These are phyloP conservation scores for Candidula unifasciata DNA, from an alignment of 2,888 invertebrate genomes.

Conservation along the genomic window DNA sequence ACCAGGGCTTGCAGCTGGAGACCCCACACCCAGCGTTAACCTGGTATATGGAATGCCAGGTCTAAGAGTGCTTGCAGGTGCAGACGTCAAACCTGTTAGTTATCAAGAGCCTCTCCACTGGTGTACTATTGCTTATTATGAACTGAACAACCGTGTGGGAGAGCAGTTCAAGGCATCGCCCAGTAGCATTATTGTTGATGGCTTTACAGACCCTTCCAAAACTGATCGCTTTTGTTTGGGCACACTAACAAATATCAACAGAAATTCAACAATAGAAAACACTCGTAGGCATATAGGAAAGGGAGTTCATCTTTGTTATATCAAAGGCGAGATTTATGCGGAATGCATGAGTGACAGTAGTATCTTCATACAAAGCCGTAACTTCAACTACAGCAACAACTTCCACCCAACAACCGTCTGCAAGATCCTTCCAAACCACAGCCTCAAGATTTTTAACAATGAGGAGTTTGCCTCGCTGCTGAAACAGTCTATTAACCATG, in stretches of 20 bases:
- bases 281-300: slow-evolving; percentile 97
- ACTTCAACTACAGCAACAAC: too few relatives aligned
- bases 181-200: slow-evolving; percentile 91
- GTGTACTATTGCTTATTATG: slow-evolving; percentile 99
- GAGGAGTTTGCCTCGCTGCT: slow-evolving; percentile 88
- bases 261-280: slow-evolving; percentile 93
- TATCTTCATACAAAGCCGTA: too few relatives aligned
- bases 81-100: slow-evolving; percentile 83
- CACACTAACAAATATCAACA: not conserved
- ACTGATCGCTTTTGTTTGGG: too few relatives aligned
- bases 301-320: slow-evolving; percentile 91
- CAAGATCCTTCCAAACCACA: slow-evolving; percentile 91
- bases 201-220: slow-evolving; percentile 99
- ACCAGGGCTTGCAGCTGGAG: not conserved
- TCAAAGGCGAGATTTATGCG: too few relatives aligned
- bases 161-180: slow-evolving; percentile 84
- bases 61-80: not conserved
- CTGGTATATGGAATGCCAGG: not conserved
- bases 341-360: slow-evolving; percentile 99
- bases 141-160: slow-evolving; percentile 97
- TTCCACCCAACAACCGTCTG: too few relatives aligned
- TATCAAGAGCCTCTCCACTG: slow-evolving; percentile 94
- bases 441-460: slow-evolving; percentile 98
- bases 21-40: not conserved
- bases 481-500: slow-evolving; percentile 97